Percentiles rank a stretch among this genome's conserved stretches.
Evolutionary conservation across 2,797 vertebrate species (phyloP).

Genomic region (Oreochromis grahami): DNA sequence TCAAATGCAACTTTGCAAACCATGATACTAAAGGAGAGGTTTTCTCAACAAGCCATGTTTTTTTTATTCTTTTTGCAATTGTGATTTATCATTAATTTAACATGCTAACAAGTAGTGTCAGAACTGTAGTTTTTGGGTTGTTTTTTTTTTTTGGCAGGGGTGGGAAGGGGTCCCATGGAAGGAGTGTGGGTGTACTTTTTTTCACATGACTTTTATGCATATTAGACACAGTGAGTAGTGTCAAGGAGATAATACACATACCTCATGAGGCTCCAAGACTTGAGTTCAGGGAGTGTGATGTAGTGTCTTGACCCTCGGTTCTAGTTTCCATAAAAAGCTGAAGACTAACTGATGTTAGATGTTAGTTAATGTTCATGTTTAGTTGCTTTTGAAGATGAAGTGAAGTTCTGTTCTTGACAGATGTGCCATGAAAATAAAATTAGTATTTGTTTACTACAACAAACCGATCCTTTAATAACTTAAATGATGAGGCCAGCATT

Average conservation of each 20-base stretch:
- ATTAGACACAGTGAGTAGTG: background rate
- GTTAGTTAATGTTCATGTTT: background rate
- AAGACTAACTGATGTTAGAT: background rate
- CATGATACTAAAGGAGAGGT: background rate
- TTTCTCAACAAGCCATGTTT: background rate
- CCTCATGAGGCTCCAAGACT: background rate
- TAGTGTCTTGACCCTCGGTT: background rate
- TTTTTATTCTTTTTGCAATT: background rate
- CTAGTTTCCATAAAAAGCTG: background rate
- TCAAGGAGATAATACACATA: background rate
- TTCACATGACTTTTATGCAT: background rate
- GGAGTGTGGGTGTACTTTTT: background rate
- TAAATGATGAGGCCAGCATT: background rate
- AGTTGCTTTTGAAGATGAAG: background rate
- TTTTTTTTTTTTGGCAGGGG: background rate
- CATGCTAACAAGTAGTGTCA: background rate
- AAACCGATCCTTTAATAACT: background rate
- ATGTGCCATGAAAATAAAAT: background rate
- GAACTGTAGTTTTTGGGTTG: background rate
- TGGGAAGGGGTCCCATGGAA: background rate
- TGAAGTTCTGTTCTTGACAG: background rate
- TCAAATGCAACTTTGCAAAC: background rate
- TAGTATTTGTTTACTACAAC: background rate
- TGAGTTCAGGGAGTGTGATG: background rate
- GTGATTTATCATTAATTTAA: background rate